Conservation (phyloP, 2,113 vertebrate species). For the Rhinoptilus africanus region DNA sequence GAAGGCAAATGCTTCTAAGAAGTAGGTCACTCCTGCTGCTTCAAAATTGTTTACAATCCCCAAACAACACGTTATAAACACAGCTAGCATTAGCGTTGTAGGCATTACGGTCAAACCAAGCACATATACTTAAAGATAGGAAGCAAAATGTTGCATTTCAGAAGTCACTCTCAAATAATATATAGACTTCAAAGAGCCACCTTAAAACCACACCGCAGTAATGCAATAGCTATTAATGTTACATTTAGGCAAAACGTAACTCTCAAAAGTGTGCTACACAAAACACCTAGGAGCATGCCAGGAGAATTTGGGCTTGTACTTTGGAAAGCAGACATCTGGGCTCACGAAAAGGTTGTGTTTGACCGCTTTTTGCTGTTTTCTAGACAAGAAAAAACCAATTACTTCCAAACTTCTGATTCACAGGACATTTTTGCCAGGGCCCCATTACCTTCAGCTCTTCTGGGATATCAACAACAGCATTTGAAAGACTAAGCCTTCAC, state of each 20-base stretch:
- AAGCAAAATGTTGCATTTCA: not conserved
- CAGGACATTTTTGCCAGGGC: not conserved
- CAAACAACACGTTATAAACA: not conserved
- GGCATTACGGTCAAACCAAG: not conserved
- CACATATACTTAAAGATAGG: not conserved
- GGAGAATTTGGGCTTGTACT: accelerated
- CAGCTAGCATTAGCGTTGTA: not conserved
- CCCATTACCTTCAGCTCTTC: not conserved
- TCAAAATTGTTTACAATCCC: constrained; percentile 45
- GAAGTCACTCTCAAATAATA: not conserved
- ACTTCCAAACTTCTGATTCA: not conserved
- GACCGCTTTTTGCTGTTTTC: not conserved
- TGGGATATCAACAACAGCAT: not conserved
- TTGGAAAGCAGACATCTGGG: accelerated
- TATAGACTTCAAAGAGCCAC: accelerated
- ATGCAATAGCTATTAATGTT: accelerated
- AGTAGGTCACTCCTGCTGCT: constrained; percentile 67
- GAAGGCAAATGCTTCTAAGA: constrained; percentile 66
- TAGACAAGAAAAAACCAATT: not conserved
- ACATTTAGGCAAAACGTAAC: accelerated
- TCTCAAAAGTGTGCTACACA: accelerated
- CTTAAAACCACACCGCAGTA: not conserved
- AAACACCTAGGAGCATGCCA: accelerated
- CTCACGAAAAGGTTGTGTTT: not conserved
- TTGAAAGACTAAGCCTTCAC: not conserved